Percentiles rank a stretch among this genome's conserved stretches.
These are phyloP conservation scores for Neuroterus valhalla DNA, from an alignment of 1,140 invertebrate genomes.

Conservation along the genomic window DNA sequence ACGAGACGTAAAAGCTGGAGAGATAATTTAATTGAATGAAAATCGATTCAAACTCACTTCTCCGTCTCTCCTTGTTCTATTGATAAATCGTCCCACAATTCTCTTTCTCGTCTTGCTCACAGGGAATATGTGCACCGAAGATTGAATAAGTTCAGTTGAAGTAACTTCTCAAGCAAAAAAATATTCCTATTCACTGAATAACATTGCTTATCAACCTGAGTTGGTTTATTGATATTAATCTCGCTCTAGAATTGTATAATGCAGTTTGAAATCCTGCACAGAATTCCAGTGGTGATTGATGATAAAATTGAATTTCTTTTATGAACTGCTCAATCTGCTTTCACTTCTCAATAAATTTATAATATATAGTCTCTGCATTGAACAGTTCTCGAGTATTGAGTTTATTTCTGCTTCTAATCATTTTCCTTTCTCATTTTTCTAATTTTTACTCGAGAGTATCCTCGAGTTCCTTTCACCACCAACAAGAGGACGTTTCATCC, in stretches of 20 bases:
- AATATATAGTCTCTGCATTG: too few species aligned
- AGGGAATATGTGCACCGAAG: slow-evolving; percentile 25
- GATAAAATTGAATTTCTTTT: neutral
- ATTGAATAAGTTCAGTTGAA: slow-evolving; percentile 44
- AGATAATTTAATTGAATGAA: slow-evolving; percentile 42
- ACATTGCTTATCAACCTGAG: neutral
- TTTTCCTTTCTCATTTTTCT: too few species aligned
- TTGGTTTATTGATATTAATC: neutral
- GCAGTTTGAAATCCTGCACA: neutral
- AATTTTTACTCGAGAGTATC: too few species aligned
- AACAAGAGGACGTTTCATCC: too few species aligned
- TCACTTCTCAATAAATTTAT: too few species aligned
- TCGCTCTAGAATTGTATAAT: neutral
- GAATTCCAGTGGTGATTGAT: neutral
- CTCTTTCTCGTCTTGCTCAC: slow-evolving; percentile 27
- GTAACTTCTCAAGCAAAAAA: slow-evolving; percentile 11
- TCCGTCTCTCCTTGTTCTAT: neutral
- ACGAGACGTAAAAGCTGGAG: slow-evolving; percentile 9
- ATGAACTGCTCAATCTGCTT: too few species aligned
- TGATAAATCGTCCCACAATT: neutral
- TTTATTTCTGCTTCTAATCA: too few species aligned
- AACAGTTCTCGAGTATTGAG: too few species aligned
- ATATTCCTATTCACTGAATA: neutral
- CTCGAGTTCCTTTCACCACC: too few species aligned
- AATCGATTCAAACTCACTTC: slow-evolving; percentile 42